Conservation (phyloP, 2,888 invertebrate species). For the Chymomyza amoena region DNA sequence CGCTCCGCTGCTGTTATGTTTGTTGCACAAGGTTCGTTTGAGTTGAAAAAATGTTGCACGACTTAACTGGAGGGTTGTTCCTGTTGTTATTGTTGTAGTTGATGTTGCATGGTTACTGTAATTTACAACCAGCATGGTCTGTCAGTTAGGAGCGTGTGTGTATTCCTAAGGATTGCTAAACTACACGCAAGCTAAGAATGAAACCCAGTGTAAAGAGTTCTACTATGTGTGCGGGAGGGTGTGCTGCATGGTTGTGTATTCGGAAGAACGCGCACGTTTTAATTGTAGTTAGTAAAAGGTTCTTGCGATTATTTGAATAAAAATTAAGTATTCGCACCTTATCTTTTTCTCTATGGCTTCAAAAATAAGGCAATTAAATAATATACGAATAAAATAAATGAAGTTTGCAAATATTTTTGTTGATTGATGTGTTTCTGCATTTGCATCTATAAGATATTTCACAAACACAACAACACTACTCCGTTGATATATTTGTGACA, state of each 20-base stretch:
- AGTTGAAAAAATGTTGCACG: slow-evolving; percentile 27
- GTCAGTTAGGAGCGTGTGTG: slow-evolving; percentile 4
- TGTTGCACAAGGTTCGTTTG: slow-evolving; percentile 43
- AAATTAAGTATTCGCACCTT: no score
- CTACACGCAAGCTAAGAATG: background rate
- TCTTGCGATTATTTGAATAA: no score
- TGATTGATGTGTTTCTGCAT: background rate
- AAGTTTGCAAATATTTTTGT: no score
- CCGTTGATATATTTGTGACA: background rate
- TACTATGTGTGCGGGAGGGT: no score
- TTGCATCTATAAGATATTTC: background rate
- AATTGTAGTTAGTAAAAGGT: no score
- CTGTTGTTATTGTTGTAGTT: slow-evolving; percentile 30
- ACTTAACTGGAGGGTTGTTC: slow-evolving; percentile 49
- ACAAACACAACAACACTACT: background rate
- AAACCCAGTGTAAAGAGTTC: no score
- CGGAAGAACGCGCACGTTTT: no score
- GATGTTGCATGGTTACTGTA: slow-evolving; percentile 32
- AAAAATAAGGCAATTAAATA: background rate
- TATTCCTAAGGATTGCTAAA: background rate
- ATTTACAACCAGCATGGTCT: slow-evolving; percentile 53
- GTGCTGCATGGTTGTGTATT: no score
- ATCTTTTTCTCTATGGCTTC: no score
- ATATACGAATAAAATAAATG: background rate
- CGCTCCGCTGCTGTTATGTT: background rate